Percentiles rank a stretch among this genome's conserved stretches.
phyloP scores from a whole-genome alignment of 2,888 invertebrate species.

The Corbicula japonica region DNA sequence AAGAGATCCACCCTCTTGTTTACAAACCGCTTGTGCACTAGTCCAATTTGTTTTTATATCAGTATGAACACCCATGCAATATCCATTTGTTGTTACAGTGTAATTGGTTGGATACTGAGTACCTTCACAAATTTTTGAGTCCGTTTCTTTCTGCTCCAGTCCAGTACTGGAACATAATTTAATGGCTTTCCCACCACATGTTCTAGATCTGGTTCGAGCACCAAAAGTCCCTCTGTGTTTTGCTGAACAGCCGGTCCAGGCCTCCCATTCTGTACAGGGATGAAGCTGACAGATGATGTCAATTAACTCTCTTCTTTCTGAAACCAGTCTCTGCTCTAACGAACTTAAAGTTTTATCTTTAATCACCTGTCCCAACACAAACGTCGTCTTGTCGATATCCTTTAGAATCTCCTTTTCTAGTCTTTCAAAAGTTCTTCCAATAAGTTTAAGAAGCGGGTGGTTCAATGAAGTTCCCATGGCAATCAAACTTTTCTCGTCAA shows the following conservation, averaged over 20 bases:
- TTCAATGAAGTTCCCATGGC: not conserved
- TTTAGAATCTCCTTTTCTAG: not conserved
- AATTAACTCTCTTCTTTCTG: not conserved
- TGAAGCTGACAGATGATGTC: not conserved
- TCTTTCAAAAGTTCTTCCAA: not conserved
- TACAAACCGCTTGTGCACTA: not conserved
- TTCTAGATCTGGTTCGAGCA: not conserved
- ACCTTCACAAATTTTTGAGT: not conserved
- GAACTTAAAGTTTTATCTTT: too few species aligned
- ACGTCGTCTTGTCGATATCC: not conserved
- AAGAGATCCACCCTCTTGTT: not conserved
- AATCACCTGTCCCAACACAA: not conserved
- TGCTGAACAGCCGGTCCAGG: conserved; percentile 14
- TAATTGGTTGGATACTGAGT: not conserved
- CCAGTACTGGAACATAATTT: not conserved
- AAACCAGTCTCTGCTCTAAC: too few species aligned
- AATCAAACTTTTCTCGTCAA: not conserved
- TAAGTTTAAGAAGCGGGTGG: not conserved
- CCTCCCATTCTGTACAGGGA: conserved; percentile 7
- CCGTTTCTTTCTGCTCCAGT: not conserved
- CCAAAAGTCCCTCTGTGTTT: not conserved
- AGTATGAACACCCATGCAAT: not conserved
- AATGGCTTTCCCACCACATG: conserved; percentile 7
- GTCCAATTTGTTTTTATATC: not conserved
- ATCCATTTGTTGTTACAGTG: not conserved